Evolutionary conservation across 2,113 vertebrate species (phyloP).

Genomic region (Neoarius graeffei): DNA sequence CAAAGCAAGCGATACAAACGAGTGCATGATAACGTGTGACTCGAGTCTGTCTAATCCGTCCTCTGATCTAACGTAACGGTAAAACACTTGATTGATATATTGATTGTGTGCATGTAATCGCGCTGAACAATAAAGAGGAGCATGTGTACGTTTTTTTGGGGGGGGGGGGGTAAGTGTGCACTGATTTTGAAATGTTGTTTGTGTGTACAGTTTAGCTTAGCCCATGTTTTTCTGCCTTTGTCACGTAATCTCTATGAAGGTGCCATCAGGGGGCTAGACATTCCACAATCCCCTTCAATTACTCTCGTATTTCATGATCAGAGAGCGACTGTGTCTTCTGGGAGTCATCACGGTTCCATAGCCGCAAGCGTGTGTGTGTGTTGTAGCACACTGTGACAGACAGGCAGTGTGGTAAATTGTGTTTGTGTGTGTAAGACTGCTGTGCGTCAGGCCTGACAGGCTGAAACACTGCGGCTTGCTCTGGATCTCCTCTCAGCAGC

Average conservation of each 20-base stretch:
- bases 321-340: constrained; percentile 32
- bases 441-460: constrained; percentile 33
- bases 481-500: constrained; percentile 31
- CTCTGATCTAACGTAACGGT: not conserved
- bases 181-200: not conserved
- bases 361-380: not conserved
- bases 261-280: constrained; percentile 10
- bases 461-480: constrained; percentile 22
- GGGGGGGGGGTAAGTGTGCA: not conserved
- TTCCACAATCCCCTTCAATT: constrained; percentile 24
- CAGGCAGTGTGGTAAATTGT: constrained; percentile 23
- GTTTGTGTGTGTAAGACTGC: constrained; percentile 35
- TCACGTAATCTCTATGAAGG: constrained; percentile 35
- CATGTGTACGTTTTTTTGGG: not conserved
- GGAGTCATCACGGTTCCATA: constrained; percentile 31
- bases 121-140: constrained; percentile 3
- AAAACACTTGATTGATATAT: not conserved
- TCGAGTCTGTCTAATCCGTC: constrained; percentile 22
- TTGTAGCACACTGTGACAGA: constrained; percentile 21
- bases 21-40: not conserved
- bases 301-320: constrained; percentile 21
- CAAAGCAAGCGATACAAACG: not conserved
- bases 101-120: not conserved
- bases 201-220: constrained; percentile 14
- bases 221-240: not conserved